Evolutionary conservation across 2,888 invertebrate genomes (phyloP), one percentile per base, ranked within the genome.

Genomic region (Rhopalosiphum nymphaeae): DNA sequence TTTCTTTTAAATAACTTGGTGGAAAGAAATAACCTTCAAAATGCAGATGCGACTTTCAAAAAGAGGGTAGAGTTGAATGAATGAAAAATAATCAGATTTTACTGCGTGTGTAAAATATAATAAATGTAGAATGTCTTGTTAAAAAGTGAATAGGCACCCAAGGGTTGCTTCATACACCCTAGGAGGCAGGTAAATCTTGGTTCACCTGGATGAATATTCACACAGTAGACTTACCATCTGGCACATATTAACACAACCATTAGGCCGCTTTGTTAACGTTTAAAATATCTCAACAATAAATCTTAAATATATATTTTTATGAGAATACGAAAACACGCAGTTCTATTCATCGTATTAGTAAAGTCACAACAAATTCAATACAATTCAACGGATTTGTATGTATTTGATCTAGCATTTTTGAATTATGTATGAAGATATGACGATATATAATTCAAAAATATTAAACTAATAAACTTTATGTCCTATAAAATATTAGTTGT

Each of bases 181-280:
- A 87, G n/a, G 86, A 91, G 42, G 92, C 87, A 87, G 92, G 92
- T 88, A 92, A 92, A 92, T 87, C 87, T 67, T 67, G 42, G 49
- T 92, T 42, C 92, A 92, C 92, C 92, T 92, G 92, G 92, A 88
- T 88, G 87, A 87, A 92, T 92, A 88, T 92, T 87, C 92, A 92
- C 92, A 92, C 87, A 92, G 87, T 67, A 87, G 36, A 92, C 61
- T 29, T 49, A 88, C 92, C 92, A 92, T 92, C 92, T 92, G 92
- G 87, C 67, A 87, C 92, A 49, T 85, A 92, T 92, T 46, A 46
- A 87, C 67, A 92, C 36, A n/a, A 36, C 92, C 92, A 92, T 92
- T 92, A 92, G 16, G 57, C 61, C 13, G 87, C 92, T 92, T 92
- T 92, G 92, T 92, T 88, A 53, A 87, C 49, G 86, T 91, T 57